phyloP scores from a whole-genome alignment of 2,888 invertebrate genomes.

The Agonopterix heracliana region DNA sequence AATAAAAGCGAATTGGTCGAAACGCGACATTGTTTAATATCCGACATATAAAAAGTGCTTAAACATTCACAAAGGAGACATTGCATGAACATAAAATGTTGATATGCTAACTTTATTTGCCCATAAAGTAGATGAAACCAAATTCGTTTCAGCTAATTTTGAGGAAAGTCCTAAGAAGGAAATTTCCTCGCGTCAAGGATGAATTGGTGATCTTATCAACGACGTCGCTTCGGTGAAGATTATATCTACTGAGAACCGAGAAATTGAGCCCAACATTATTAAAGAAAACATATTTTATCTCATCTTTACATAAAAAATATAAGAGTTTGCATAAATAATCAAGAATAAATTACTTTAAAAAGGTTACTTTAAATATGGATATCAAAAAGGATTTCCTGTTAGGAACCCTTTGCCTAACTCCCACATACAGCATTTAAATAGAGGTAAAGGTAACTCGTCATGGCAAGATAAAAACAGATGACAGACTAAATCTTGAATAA shows the following conservation, averaged over 20 bases:
- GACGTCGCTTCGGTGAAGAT: conserved; percentile 18
- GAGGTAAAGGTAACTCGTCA: conserved; percentile 4
- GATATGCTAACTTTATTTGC: conserved; percentile 7
- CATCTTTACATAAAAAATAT: too few relatives aligned
- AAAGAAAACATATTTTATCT: not conserved
- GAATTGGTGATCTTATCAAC: conserved; percentile 30
- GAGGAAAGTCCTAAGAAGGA: conserved; percentile 3
- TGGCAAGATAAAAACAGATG: conserved; percentile 18
- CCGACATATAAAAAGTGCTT: not conserved
- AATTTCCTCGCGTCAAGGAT: conserved; percentile 13
- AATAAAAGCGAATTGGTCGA: too few relatives aligned
- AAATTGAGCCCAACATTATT: conserved; percentile 21
- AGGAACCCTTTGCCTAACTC: not conserved
- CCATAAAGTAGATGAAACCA: conserved; percentile 4
- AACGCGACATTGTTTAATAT: not conserved
- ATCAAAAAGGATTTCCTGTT: too few relatives aligned
- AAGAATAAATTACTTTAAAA: too few relatives aligned
- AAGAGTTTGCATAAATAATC: too few relatives aligned
- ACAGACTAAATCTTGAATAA: conserved; percentile 20
- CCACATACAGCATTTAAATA: conserved; percentile 1
- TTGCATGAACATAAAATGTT: conserved; percentile 2
- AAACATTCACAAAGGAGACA: not conserved
- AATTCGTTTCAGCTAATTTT: conserved; percentile 8
- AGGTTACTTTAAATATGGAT: too few relatives aligned
- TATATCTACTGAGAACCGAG: conserved; percentile 23